Evolutionary conservation across 2,113 vertebrate genomes (phyloP), one percentile per base, ranked within the genome.

Genomic region (Catharus bicknelli): DNA sequence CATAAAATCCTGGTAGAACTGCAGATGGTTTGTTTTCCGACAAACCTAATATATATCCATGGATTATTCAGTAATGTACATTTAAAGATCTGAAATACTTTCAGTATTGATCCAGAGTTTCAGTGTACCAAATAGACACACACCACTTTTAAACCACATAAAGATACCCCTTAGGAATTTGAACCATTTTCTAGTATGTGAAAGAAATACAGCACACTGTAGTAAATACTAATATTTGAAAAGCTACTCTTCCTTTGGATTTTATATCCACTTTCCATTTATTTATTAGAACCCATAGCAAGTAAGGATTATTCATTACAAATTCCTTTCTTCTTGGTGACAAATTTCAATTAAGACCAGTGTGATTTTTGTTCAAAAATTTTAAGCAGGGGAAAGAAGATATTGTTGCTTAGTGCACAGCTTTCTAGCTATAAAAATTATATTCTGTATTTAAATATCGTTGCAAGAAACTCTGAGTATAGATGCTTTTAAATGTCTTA

Each of bases 81-180:
- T 96, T 96, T 98, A 95, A 97, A 97, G 94, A 96, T 95, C 83
- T 96, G 94, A 97, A 94, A 96, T 96, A 96, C 80, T 96, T 96
- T 96, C 89, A 82, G 58, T 97, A 97, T 97, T 97, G 97, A 97
- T 98, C 91, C 84, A 88, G 81, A 94, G 70, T 81, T 91, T 64
- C 89, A 93, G 85, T 83, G 84, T 95, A 97, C 92, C 83, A 96
- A 91, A 95, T 34, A 97, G 88, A 96, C 77, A 64, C 83, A 94
- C 59, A 95, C 86, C 92, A 96, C 94, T 97, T 97, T 95, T 97
- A 97, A 97, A 97, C 92, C 90, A 93, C 95, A 97, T 96, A 88
- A 95, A 94, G 74, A 94, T 94, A 95, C 95, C 91, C 94, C 92
- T 84, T 67, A 92, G 96, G 95, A 96, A 92, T 96, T 95, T 94